Base-by-base conservation (phyloP, 92 coral and sea anemone genomes). In the Actinernus sp. region DNA sequence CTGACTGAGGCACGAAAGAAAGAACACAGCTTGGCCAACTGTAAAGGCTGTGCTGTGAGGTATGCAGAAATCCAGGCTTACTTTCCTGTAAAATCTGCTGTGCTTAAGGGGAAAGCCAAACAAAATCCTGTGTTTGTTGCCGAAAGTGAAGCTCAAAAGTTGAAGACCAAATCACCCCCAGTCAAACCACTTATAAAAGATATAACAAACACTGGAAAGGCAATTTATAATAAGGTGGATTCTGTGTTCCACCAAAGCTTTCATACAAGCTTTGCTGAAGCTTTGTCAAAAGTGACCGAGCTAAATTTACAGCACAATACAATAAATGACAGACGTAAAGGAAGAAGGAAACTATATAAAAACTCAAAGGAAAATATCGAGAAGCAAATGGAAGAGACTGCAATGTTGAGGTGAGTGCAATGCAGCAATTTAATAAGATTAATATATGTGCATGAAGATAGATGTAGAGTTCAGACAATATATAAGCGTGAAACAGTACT, bases 381-480 rank as follows among this genome's bases (percentile, higher is more conserved):
- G 30, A 52, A 46, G 8, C 88, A 82, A 25, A 64, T 82, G 82
- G 39, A 73, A 24, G 88, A 72, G 12, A 72, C 81, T 54, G 60
- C 61, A 72, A 52, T 81, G 26, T 23, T 81, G 9, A 71, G 81
- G 87, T 81, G 55, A 52, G 49, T 58, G n/a, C n/a, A n/a, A n/a
- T n/a, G n/a, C n/a, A n/a, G n/a, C n/a, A n/a, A n/a, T n/a, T n/a
- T n/a, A n/a, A n/a, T n/a, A n/a, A n/a, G n/a, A 14, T 34, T 6
- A 34, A 14, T 6, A 34, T 6, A 34, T 34, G 41, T 34, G 6
- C 41, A 34, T 34, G 41, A 34, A 34, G 14, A 14, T 34, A 34
- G 6, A 6, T 34, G 8, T 34, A 34, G 41, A 34, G 14, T 34
- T 34, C 14, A 6, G 14, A 6, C 6, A 6, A 6, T 14, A 6